Base-by-base conservation (phyloP, 2,888 invertebrate species). In the Adelphocoris suturalis region DNA sequence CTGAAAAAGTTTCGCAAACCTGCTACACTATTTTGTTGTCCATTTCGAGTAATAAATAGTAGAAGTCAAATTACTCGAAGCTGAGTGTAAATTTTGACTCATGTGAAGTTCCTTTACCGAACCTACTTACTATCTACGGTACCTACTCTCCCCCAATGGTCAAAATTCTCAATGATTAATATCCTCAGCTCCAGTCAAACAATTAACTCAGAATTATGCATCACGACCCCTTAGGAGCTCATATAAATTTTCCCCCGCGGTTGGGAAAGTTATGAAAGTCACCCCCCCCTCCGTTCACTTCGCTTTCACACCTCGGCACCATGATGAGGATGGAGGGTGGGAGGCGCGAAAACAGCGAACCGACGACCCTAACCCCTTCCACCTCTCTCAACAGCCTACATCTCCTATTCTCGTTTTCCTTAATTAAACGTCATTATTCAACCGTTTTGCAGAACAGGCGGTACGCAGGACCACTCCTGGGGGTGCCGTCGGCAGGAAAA, bases 341-440 rank as follows among this genome's bases (percentile, higher is more conserved):
- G 52, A 52, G 11, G 23, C 68, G n/a, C 68, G 68, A 16, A 52
- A 12, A 52, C 52, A 52, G 52, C n/a, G 2, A 57, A 57, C 14
- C 57, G n/a, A 16, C 57, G 57, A 7, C 5, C 27, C 68, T 23
- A n/a, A 68, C 23, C 7, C 11, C 37, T 37, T 12, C 23, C n/a
- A 0, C 5, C 27, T 11, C 27, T 19, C 68, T 23, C 46, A 19
- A 16, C 7, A 78, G 46, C 78, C 12, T 47, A 37, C 78, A 37
- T 37, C 37, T n/a, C 78, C 46, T 46, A 78, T 47, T 78, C 78
- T 78, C 68, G 47, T 37, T 78, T 78, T 78, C 78, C 78, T 76
- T 76, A 76, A 76, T 76, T 76, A 76, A 76, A 76, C 76, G 78
- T 78, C 78, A 78, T 78, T 46, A 78, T 78, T 78, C 78, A 46